Conservation (phyloP, 2,888 invertebrate genomes). For the Amphimallon solstitiale region DNA sequence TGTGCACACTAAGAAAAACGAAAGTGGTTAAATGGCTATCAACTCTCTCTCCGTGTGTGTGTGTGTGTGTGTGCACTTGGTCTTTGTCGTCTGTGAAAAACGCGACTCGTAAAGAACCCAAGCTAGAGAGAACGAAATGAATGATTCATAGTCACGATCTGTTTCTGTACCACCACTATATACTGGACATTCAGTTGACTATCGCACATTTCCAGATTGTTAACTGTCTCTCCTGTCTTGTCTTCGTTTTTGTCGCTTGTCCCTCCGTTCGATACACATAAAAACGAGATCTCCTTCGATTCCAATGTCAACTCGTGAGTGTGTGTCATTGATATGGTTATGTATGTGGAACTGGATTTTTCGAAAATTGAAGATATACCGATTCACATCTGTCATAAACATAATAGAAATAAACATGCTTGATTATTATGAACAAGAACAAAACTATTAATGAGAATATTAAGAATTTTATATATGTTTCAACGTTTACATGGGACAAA, state of each 20-base stretch:
- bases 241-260: neutral
- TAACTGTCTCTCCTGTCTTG: slow-evolving; percentile 23
- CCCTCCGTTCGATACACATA: slow-evolving; percentile 9
- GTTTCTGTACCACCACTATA: neutral
- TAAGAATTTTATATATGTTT: too few relatives aligned
- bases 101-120: slow-evolving; percentile 3
- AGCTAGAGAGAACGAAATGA: slow-evolving; percentile 32
- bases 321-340: neutral
- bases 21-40: slow-evolving; percentile 13
- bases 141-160: slow-evolving; percentile 41
- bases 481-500: too few relatives aligned
- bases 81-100: slow-evolving; percentile 18
- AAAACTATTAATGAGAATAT: too few relatives aligned
- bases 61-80: too few relatives aligned
- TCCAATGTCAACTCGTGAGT: slow-evolving; percentile 30
- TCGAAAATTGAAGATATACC: slow-evolving; percentile 17
- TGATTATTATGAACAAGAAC: too few relatives aligned
- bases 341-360: slow-evolving; percentile 12
- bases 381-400: neutral
- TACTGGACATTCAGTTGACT: neutral
- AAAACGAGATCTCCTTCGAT: slow-evolving; percentile 41
- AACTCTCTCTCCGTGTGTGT: too few relatives aligned
- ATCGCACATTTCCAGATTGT: slow-evolving; percentile 25
- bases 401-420: too few relatives aligned
- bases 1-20: slow-evolving; percentile 12